Evolutionary conservation across 1,140 invertebrate genomes (phyloP), one percentile per base, ranked within the genome.

Genomic region (Drosophila baimaii): DNA sequence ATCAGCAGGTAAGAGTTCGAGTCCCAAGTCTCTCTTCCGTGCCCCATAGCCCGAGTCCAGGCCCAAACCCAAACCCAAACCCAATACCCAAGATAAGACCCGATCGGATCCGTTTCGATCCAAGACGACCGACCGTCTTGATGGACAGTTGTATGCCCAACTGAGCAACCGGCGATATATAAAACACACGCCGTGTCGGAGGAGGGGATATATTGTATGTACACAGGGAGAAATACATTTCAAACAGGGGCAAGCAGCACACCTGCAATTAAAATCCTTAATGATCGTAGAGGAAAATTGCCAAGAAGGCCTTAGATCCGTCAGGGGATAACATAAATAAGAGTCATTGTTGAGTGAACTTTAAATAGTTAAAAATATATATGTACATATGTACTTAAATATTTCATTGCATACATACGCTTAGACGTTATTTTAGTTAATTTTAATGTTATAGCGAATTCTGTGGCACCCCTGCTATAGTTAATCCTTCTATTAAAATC

Each of bases 1-100:
- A 88, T 89, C 83, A 83, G 80, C 84, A 88, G 83, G 83, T 88
- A 86, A 85, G 82, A 62, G 51, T 39, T 25, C 19, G 15, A 62
- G 10, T 59, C 46, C 46, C 21, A 46, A 47, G 46, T 10, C 23
- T 27, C 15, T 47, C 46, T 23, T 25, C 33, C 33, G 33, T 25
- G 25, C 12, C 12, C 46, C 44, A 19, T 37, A 49, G 44, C 21
- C 31, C 55, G 29, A 39, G 31, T 39, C 13, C 41, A 35, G 29
- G 31, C 47, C 13, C 41, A 35, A 35, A 13, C 6, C 39, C 46
- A 43, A 56, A 21, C 61, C 27, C 47, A 46, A 27, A 29, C 62
- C 41, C 56, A 25, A 27, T 29, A 43, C 62, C 15, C 44, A 43
- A 68, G 71, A 74, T 74, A 74, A 76, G 72, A 21, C 46, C 47